A percentile compares a stretch with the other conserved stretches of the same genome.
These are phyloP conservation scores for Drepanosiphum platanoidis DNA, from an alignment of 2,888 invertebrate species.

Conservation along the genomic window DNA sequence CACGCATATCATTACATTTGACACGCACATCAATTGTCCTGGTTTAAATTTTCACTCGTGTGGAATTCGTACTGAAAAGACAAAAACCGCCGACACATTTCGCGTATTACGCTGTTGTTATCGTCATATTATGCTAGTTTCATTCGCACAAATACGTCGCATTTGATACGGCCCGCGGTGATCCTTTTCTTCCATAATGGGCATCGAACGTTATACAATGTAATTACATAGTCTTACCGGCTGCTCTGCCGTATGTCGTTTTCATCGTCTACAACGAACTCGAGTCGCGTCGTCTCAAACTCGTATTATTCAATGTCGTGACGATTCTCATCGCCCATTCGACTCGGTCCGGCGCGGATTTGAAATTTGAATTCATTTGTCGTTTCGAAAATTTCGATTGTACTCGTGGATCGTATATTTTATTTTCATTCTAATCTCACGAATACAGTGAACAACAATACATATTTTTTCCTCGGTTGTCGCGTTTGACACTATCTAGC, in stretches of 20 bases:
- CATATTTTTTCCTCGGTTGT: no score
- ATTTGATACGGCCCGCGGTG: neutral
- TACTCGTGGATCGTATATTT: neutral
- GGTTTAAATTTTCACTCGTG: conserved; percentile 19
- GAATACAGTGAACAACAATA: no score
- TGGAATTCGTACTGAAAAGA: neutral
- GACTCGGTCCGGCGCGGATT: conserved; percentile 11
- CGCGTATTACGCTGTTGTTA: conserved; percentile 21
- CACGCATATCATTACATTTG: conserved; percentile 18
- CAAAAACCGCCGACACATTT: conserved; percentile 13
- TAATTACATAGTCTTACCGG: neutral
- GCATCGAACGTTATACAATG: neutral
- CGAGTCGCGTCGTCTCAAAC: neutral
- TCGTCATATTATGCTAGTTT: conserved; percentile 17
- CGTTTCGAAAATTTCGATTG: neutral
- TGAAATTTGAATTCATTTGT: neutral
- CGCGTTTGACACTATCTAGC: no score
- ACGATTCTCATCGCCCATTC: neutral
- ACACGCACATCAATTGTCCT: conserved; percentile 44
- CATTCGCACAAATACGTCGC: neutral
- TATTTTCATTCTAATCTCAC: no score
- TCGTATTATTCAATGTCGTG: neutral
- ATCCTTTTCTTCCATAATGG: neutral
- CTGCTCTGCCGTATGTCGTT: neutral
- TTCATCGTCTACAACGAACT: neutral